Conservation (phyloP, 2,888 invertebrate genomes). For the Clostera curtula region DNA sequence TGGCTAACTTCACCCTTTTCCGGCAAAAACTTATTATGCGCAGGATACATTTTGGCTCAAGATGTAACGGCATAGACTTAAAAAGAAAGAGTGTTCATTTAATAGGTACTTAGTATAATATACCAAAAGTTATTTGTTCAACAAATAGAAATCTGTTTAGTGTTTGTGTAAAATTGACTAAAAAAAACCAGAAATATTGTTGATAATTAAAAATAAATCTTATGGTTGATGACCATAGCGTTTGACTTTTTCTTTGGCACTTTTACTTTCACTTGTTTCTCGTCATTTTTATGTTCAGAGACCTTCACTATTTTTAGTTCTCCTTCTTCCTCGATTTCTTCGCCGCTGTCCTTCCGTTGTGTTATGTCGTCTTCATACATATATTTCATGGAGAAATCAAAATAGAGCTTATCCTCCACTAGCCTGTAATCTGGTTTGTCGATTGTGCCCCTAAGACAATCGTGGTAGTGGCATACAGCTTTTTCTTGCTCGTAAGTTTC, state of each 20-base stretch:
- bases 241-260: conserved; percentile 45
- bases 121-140: too few relatives aligned
- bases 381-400: conserved; percentile 58
- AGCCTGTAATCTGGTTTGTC: conserved; percentile 56
- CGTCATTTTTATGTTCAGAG: conserved; percentile 6
- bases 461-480: conserved; percentile 74
- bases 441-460: conserved; percentile 67
- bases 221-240: conserved; percentile 66
- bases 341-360: conserved; percentile 14
- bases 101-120: too few relatives aligned
- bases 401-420: conserved; percentile 60
- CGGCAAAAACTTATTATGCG: too few relatives aligned
- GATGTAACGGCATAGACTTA: too few relatives aligned
- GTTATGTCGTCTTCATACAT: conserved; percentile 30
- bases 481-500: conserved; percentile 78
- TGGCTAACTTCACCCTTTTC: too few relatives aligned
- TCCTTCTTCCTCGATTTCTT: conserved; percentile 5
- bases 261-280: conserved; percentile 28
- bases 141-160: neutral
- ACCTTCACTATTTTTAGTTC: conserved; percentile 8
- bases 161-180: conserved; percentile 1
- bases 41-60: too few relatives aligned
- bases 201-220: conserved; percentile 56
- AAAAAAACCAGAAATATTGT: conserved; percentile 1
- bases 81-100: too few relatives aligned